Evolutionary conservation across 2,797 vertebrate species (phyloP).

Genomic region (Coranthus polyacanthus): DNA sequence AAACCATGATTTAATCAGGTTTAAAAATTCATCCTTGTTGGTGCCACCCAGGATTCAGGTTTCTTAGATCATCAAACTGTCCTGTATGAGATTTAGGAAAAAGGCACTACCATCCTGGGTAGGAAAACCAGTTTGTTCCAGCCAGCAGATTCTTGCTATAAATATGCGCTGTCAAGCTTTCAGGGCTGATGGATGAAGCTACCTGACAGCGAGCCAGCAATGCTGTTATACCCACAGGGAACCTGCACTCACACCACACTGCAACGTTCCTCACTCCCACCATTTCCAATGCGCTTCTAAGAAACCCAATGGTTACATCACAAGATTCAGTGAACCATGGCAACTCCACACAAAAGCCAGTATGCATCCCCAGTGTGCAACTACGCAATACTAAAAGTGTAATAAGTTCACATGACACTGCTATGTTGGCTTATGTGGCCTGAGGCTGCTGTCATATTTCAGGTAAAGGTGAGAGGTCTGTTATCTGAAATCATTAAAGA

Average conservation of each 20-base stretch:
- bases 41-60: too few relatives aligned
- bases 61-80: background rate
- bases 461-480: constrained; percentile 43
- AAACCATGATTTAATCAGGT: too few relatives aligned
- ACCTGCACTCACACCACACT: constrained; percentile 71
- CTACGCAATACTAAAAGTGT: constrained; percentile 29
- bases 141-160: constrained; percentile 21
- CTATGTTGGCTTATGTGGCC: constrained; percentile 50
- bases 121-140: constrained; percentile 34
- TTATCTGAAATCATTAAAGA: constrained; percentile 4
- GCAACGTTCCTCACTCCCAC: constrained; percentile 71
- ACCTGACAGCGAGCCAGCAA: constrained; percentile 61
- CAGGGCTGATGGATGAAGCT: constrained; percentile 54
- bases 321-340: constrained; percentile 66
- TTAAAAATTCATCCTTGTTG: too few relatives aligned
- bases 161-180: constrained; percentile 41
- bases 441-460: constrained; percentile 53
- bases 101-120: background rate
- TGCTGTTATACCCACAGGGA: constrained; percentile 50
- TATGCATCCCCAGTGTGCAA: constrained; percentile 51
- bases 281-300: constrained; percentile 71
- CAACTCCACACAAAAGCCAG: constrained; percentile 68
- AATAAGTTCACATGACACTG: constrained; percentile 58
- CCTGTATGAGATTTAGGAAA: background rate
- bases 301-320: constrained; percentile 71